Evolutionary conservation across 37 sponge, comb jelly and placozoan species (phyloP), one percentile per base, ranked within the genome.

Genomic region (Amphimedon queenslandica): DNA sequence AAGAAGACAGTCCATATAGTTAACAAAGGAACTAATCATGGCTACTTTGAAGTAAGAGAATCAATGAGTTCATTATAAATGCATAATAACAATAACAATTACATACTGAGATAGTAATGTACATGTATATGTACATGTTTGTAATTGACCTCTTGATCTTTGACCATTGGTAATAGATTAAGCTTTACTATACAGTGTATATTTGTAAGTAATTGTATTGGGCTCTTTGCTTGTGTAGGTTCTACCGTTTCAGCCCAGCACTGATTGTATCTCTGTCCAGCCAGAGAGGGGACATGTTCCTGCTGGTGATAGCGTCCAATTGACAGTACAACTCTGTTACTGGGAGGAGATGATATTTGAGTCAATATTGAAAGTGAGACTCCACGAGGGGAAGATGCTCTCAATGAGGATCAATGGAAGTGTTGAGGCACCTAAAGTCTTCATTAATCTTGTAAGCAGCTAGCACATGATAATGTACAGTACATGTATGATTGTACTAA

Each of bases 281-380:
- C 93, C 93, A 4, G 40, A 21, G 51, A 78, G 83, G 72, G 96
- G 96, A 6, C 82, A 78, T 58, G 74, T 96, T 6, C 90, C 93
- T 36, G 87, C 75, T 23, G 84, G 84, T 8, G 96, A 90, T 21
- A 57, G 43, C 31, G 29, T 67, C 2, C 75, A 89, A 55, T 70
- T 93, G 8, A 57, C 21, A 0, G 42, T 96, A 25, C 35, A 38
- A 5, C 68, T 96, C 11, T 40, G 68, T 43, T 77, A 90, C 0
- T 33, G 36, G 60, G 64, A 35, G 31, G 24, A 38, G 31, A 84
- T 72, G n/a, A 75, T 72, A 56, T 82, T 96, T 67, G 96, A 96
- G 58, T 47, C 71, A 6, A 63, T 65, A 28, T 58, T 96, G 16
- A 69, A 47, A 29, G 78, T 96, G 42, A 42, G 43, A 41, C 16